Evolutionary conservation across 2,113 vertebrate species (phyloP).

Genomic region (Platichthys stellatus): DNA sequence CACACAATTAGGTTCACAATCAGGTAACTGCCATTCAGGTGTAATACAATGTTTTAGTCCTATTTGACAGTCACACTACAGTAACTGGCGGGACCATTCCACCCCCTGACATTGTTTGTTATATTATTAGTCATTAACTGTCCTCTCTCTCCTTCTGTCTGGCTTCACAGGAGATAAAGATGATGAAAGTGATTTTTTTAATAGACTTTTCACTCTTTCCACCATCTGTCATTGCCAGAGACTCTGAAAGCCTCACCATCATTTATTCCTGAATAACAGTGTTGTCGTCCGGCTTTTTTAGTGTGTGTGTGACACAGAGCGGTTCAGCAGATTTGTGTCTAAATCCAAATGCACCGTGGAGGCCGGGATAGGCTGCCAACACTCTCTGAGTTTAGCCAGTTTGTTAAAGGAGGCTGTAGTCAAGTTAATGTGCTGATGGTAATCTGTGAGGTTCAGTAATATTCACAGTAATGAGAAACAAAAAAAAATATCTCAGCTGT

Average conservation of each 20-base stretch:
- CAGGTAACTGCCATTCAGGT: not conserved
- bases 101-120: not conserved
- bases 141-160: not conserved
- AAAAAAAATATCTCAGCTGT: not conserved
- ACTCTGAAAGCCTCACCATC: constrained; percentile 24
- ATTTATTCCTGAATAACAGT: constrained; percentile 37
- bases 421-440: constrained; percentile 13
- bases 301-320: constrained; percentile 31
- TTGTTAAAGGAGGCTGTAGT: constrained; percentile 17
- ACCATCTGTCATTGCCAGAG: constrained; percentile 39
- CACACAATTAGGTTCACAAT: no score
- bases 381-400: constrained; percentile 14
- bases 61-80: not conserved
- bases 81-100: not conserved
- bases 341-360: constrained; percentile 27
- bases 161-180: constrained; percentile 24
- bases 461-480: not conserved
- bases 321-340: constrained; percentile 18
- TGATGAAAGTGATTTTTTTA: constrained; percentile 24
- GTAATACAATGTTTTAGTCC: not conserved
- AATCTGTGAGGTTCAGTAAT: not conserved
- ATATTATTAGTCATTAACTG: not conserved
- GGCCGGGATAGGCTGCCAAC: constrained; percentile 22
- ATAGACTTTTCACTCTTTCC: constrained; percentile 32
- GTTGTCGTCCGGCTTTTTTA: not conserved